These are phyloP conservation scores for Lindbergichthys nudifrons DNA, from an alignment of 2,797 vertebrate species.

Conservation along the genomic window DNA sequence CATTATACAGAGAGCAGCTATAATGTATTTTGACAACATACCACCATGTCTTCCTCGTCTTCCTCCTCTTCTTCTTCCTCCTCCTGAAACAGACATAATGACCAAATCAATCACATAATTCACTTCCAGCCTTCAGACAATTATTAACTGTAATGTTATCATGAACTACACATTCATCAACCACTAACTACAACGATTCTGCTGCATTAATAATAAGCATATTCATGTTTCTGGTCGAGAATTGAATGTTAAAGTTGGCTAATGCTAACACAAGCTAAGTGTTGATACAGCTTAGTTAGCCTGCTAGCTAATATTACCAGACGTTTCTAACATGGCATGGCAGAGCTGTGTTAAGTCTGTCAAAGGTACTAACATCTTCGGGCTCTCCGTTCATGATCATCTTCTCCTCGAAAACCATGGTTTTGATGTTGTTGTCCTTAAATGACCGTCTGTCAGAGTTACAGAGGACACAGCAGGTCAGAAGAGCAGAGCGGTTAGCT, in stretches of 20 bases:
- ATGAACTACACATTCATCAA: background rate
- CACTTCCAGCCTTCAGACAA: background rate
- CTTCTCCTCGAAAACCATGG: conserved; percentile 85
- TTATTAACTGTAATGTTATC: background rate
- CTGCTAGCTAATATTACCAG: background rate
- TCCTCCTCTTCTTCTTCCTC: conserved; percentile 77
- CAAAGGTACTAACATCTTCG: conserved; percentile 68
- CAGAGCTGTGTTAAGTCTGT: background rate
- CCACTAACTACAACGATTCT: fast-evolving
- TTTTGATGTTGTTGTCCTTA: conserved; percentile 37
- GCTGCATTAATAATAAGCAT: background rate
- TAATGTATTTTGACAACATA: conserved; percentile 59
- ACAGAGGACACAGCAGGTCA: conserved; percentile 76
- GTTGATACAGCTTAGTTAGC: conserved; percentile 22
- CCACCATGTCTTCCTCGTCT: conserved; percentile 85
- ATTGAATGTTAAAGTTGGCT: background rate
- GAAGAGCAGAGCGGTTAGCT: background rate
- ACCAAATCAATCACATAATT: conserved; percentile 13
- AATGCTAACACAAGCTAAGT: conserved; percentile 49
- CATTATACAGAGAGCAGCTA: background rate
- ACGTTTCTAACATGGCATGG: background rate
- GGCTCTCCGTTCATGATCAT: conserved; percentile 84
- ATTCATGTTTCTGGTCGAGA: background rate
- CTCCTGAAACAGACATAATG: conserved; percentile 57
- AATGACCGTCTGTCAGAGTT: conserved; percentile 22